phyloP scores from a whole-genome alignment of 2,797 vertebrate species.

The Oryzias dopingdopingensis region DNA sequence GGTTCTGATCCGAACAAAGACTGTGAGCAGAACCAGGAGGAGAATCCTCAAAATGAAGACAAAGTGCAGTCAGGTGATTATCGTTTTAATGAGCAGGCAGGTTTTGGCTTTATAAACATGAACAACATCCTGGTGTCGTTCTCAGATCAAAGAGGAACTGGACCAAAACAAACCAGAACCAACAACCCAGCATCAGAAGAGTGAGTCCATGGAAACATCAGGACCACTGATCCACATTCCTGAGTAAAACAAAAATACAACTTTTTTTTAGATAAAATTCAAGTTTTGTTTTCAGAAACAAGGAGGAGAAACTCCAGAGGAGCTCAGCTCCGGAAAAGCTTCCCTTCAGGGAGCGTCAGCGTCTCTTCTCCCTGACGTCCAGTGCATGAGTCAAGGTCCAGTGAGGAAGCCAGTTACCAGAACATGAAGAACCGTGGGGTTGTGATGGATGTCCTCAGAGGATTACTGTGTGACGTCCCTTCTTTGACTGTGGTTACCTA shows the following conservation, averaged over 20 bases:
- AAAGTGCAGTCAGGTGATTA: slow-evolving; percentile 25
- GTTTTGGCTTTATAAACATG: no score
- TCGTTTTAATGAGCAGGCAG: no score
- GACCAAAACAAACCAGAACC: slow-evolving; percentile 6
- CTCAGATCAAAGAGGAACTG: neutral
- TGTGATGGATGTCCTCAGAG: no score
- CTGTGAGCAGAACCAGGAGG: slow-evolving; percentile 2
- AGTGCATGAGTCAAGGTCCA: slow-evolving; percentile 36
- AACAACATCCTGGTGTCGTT: no score
- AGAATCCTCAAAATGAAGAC: slow-evolving; percentile 17
- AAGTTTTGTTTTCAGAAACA: slow-evolving; percentile 40
- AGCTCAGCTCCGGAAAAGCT: slow-evolving; percentile 65
- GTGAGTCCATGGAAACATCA: slow-evolving; percentile 45
- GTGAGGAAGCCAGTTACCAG: no score
- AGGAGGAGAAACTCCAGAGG: slow-evolving; percentile 25
- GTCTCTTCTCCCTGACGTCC: slow-evolving; percentile 60
- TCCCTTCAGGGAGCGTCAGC: slow-evolving; percentile 71
- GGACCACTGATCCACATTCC: no score
- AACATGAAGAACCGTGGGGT: no score
- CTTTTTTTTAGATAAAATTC: slow-evolving; percentile 2
- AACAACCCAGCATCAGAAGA: slow-evolving; percentile 12
- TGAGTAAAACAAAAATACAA: no score
- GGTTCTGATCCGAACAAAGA: slow-evolving; percentile 16
- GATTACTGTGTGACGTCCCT: no score
- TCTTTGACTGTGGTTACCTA: no score